Evolutionary conservation across 2,888 invertebrate genomes (phyloP), one percentile per base, ranked within the genome.

Genomic region (Anthrax anthrax): DNA sequence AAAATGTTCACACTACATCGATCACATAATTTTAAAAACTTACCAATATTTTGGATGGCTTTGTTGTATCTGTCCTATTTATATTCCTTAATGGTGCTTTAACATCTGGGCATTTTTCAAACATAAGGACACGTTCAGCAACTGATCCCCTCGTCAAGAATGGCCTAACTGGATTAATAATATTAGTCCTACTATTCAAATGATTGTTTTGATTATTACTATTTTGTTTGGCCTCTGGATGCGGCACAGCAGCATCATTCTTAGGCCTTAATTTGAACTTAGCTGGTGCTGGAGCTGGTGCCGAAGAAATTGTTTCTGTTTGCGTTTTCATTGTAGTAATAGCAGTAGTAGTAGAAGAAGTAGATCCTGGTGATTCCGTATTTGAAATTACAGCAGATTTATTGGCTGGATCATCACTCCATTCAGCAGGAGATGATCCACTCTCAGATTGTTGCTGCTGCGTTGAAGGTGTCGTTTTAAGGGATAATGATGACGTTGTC

Each of bases 101-200:
- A 19, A 60, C 86, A 61, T 85, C 86, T 36, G 88, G 90, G 60
- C 89, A 88, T 65, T 85, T 81, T 68, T 91, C 91, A 64, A 91
- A 91, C 69, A 90, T 86, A 52, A 90, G 75, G 52, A 90, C 90
- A 42, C 90, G 73, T 62, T 91, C 91, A 19, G 90, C 90, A 3
- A 91, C 91, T 6, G 90, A 90, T 19, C 90, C 91, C 49, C 90
- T 77, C 38, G 89, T 88, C 45, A 90, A 72, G 67, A 89, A 88
- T 16, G 88, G 88, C 43, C 87, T 73, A 47, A 88, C 83, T 8
- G 89, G 86, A 62, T 77, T 80, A 55, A 67, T 60, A 43, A 67
- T 60, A 46, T 49, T 49, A 51, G 43, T 65, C 59, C n/a, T 64
- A 61, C 44, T 48, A 5, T 71, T 70, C 10, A 55, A 74, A 57